Conservation (phyloP, 2,797 vertebrate species). For the Nannoperca obscura region DNA sequence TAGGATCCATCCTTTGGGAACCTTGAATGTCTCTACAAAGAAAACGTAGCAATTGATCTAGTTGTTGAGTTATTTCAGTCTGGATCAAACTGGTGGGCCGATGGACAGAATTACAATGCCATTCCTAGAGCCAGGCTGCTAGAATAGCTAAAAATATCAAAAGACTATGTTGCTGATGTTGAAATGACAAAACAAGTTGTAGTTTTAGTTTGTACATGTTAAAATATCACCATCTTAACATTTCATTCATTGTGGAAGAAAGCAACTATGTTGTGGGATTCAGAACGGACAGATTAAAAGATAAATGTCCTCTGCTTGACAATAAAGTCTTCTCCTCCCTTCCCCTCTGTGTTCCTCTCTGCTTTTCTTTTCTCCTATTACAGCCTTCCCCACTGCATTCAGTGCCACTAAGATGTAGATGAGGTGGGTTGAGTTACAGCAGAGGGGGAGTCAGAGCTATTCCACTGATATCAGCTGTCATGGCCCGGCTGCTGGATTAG, state of each 20-base stretch:
- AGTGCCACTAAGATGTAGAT: conserved; percentile 36
- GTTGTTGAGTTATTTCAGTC: conserved; percentile 3
- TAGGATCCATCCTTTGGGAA: neutral
- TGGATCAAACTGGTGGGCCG: neutral
- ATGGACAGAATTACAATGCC: too few relatives aligned
- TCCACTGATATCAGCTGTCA: conserved; percentile 61
- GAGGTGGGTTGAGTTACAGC: conserved; percentile 58
- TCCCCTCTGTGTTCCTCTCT: neutral
- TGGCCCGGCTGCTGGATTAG: conserved; percentile 39
- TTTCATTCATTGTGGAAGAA: neutral
- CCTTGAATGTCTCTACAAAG: neutral
- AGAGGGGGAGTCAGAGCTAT: conserved; percentile 36
- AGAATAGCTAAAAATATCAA: neutral
- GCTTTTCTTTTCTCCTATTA: conserved; percentile 11
- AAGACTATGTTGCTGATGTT: neutral
- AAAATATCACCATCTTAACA: neutral
- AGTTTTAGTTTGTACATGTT: neutral
- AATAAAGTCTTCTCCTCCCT: neutral
- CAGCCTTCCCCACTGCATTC: conserved; percentile 7
- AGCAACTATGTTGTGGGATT: neutral
- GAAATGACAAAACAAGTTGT: neutral
- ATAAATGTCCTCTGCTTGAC: conserved; percentile 4
- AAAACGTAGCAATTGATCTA: neutral
- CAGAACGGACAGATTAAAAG: neutral
- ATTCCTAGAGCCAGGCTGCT: neutral